A percentile compares a stretch with the other conserved stretches of the same genome.
phyloP scores from a whole-genome alignment of 2,113 vertebrate genomes.

The Antechinus stuartii region DNA sequence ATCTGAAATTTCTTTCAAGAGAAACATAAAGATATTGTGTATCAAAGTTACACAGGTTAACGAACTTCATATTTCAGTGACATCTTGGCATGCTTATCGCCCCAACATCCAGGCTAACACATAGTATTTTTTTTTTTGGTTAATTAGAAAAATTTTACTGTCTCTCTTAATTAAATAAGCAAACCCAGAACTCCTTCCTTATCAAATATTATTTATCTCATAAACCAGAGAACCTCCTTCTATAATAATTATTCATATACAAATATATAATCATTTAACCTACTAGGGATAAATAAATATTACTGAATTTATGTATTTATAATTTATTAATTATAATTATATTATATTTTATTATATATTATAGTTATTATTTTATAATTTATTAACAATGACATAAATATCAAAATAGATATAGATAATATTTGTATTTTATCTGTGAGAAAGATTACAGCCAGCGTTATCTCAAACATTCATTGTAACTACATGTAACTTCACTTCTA shows the following conservation, averaged over 20 bases:
- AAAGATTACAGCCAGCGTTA: not conserved
- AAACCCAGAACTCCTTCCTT: not conserved
- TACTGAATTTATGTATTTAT: not conserved
- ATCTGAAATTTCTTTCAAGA: not conserved
- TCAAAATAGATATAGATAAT: not conserved
- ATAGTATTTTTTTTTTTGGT: not conserved
- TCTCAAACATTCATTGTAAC: not conserved
- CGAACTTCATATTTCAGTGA: not conserved
- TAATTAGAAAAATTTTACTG: not conserved
- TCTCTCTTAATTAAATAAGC: not conserved
- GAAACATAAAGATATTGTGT: not conserved
- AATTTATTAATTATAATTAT: not conserved
- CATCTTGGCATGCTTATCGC: not conserved
- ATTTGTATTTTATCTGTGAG: conserved; percentile 1
- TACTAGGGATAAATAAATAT: not conserved
- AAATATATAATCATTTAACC: not conserved
- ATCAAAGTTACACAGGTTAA: not conserved
- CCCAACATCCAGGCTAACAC: not conserved
- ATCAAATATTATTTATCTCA: not conserved
- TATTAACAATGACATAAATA: not conserved
- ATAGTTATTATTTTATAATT: not conserved
- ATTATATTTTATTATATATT: not conserved
- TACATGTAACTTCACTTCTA: not conserved
- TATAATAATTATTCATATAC: not conserved
- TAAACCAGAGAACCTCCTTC: not conserved